Evolutionary conservation across 2,888 invertebrate genomes (phyloP), one percentile per base, ranked within the genome.

Genomic region (Sesia bembeciformis): DNA sequence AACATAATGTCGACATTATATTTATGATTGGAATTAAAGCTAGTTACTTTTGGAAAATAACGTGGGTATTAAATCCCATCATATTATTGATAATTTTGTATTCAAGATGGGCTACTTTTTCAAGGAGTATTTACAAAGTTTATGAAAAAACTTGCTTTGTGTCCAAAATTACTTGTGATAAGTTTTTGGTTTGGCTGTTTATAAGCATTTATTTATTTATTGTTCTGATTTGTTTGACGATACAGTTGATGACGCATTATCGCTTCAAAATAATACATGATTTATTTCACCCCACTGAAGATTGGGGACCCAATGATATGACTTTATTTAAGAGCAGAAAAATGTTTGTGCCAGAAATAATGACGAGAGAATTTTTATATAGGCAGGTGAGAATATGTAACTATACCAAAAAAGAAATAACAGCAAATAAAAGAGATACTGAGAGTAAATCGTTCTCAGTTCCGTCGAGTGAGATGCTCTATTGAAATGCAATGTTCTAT

Each of bases 291-390:
- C 77, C 86, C 4, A 64, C 66, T n/a, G 53, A 57, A 7, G 65
- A 60, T 52, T 90, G 86, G 87, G 90, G 90, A 3, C 90, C 90
- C 0, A 65, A 49, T 43, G 83, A 90, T 58, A 64, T 60, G 5
- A 64, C 80, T 58, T 70, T 90, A 54, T 76, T 63, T 53, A 81
- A 80, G 60, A 90, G 90, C 61, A 76, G 90, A 60, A 78, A 76
- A 62, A 85, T 90, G 84, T 90, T 90, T 66, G 76, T 84, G 0
- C 86, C 90, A 0, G 84, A 89, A 70, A 83, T 88, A 62, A 90
- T 90, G 90, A 90, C 89, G 0, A 76, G 86, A 56, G 90, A 90
- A 60, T 90, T 90, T 72, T 61, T 90, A 50, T 90, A 90, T 57
- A 69, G 89, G 53, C 90, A 89, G 76, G 79, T 86, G 1, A 77